Evolutionary conservation across 2,113 vertebrate species (phyloP).

Genomic region (Sylvilagus bachmani): DNA sequence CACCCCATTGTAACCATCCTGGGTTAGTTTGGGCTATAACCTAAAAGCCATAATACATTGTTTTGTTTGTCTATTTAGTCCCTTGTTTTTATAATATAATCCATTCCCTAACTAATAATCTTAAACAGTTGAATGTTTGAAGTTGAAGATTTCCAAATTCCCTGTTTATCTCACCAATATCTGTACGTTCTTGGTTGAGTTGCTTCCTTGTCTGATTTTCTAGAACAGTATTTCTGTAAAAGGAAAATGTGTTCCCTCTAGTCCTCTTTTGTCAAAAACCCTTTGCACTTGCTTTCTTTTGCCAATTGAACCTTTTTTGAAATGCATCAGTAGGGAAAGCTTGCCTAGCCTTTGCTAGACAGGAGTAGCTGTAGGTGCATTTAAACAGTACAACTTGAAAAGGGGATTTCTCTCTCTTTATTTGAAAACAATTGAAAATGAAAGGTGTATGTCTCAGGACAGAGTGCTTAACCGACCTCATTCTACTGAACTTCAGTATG

Average conservation of each 20-base stretch:
- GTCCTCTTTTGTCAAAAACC: conserved; percentile 81
- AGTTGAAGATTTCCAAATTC: conserved; percentile 38
- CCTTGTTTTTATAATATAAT: background rate
- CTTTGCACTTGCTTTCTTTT: conserved; percentile 80
- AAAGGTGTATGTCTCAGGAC: conserved; percentile 77
- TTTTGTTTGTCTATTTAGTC: conserved; percentile 14
- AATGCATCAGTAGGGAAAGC: conserved; percentile 77
- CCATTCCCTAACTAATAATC: background rate
- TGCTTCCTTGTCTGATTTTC: conserved; percentile 69
- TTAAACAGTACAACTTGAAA: conserved; percentile 82
- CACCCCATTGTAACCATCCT: background rate
- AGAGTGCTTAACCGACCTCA: conserved; percentile 65
- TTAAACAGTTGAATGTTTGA: conserved; percentile 16
- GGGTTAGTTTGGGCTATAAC: conserved; percentile 7
- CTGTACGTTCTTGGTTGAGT: conserved; percentile 52
- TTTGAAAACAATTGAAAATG: conserved; percentile 84
- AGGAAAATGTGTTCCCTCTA: conserved; percentile 76
- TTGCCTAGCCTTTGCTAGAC: conserved; percentile 73
- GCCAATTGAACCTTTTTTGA: conserved; percentile 80
- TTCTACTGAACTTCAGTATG: conserved; percentile 66
- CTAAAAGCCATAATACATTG: background rate
- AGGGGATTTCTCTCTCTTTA: conserved; percentile 77
- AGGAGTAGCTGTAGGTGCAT: conserved; percentile 76
- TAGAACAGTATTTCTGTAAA: conserved; percentile 68
- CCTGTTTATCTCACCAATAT: conserved; percentile 55